Evolutionary conservation across 2,888 invertebrate species (phyloP), one percentile per base, ranked within the genome.

Genomic region (Callosobruchus maculatus): DNA sequence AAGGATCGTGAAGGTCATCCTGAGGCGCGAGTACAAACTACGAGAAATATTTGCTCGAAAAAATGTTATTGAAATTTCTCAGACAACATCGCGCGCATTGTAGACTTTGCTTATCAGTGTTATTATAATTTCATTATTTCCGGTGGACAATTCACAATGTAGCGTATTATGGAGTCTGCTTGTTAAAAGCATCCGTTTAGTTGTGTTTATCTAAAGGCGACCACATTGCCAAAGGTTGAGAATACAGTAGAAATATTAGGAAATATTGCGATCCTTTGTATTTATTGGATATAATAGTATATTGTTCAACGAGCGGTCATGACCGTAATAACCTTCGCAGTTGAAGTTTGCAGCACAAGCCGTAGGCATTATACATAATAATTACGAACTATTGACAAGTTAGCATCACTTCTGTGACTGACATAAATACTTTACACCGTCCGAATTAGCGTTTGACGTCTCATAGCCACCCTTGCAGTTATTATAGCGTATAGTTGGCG

Each of bases 41-140:
- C 49, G 49, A 49, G 49, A 49, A n/a, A 49, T 49, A 49, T 49
- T 49, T 49, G 49, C 13, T 49, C 13, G 49, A 49, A 49, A 49
- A 49, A 49, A 49, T 49, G 49, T 49, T 49, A 49, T 49, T 49
- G 49, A 49, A 49, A 49, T 49, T 49, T 70, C 67, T 49, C 30
- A 30, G 30, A 69, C 72, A 68, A 68, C 68, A 72, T 69, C 68
- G 21, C 49, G 21, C 49, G 72, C 68, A 72, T 72, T 49, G 69
- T 72, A 69, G 20, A 72, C 49, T 69, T 30, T 66, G 70, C 70
- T 70, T 73, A 73, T 73, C 73, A 70, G 66, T 70, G 68, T 73
- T 70, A 70, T 73, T 67, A 66, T 69, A 70, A 69, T 73, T 70
- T 21, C 22, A 70, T 70, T 49, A 73, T 70, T 73, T 73, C 73